phyloP scores from a whole-genome alignment of 2,888 invertebrate genomes.

The Epirrita christyi region DNA sequence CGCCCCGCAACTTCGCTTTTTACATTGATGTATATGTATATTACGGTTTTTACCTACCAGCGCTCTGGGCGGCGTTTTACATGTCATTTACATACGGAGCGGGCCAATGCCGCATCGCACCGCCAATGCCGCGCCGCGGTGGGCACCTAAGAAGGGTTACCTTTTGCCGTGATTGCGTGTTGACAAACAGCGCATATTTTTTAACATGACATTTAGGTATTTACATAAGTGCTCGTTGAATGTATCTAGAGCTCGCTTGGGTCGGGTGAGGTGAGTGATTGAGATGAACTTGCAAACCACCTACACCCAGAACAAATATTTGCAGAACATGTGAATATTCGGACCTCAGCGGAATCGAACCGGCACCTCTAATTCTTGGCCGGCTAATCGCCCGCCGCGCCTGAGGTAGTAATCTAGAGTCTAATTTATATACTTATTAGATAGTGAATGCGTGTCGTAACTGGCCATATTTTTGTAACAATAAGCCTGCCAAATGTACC shows the following conservation, averaged over 20 bases:
- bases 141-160: conserved; percentile 9
- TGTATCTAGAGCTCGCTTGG: not conserved
- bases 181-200: not conserved
- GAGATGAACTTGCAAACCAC: not conserved
- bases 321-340: too few species aligned
- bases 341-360: too few species aligned
- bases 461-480: too few species aligned
- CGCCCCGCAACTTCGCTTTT: conserved; percentile 20
- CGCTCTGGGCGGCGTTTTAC: conserved; percentile 41
- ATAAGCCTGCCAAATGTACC: too few species aligned
- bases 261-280: not conserved
- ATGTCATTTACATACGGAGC: conserved; percentile 64
- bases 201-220: too few species aligned
- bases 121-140: not conserved
- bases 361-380: too few species aligned
- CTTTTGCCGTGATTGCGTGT: conserved; percentile 5
- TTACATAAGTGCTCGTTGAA: not conserved
- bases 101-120: conserved; percentile 24
- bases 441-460: too few species aligned
- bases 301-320: too few species aligned
- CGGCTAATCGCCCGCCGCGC: too few species aligned
- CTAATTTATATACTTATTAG: too few species aligned
- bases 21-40: too few species aligned
- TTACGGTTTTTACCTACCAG: conserved; percentile 36
- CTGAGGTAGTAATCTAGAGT: too few species aligned